Conservation (phyloP, 1,140 invertebrate species). For the Drosophila dunni region DNA sequence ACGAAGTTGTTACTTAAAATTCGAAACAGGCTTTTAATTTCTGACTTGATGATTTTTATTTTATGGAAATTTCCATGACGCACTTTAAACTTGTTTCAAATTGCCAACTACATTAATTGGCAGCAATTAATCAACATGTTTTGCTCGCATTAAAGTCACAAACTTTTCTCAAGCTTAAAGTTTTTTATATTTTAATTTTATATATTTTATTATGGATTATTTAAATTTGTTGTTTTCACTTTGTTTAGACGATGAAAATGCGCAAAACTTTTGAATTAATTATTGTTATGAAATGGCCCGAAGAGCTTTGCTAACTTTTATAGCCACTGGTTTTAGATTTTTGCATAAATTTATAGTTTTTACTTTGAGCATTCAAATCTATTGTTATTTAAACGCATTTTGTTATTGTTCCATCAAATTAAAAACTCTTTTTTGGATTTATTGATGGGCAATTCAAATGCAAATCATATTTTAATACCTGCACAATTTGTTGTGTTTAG, state of each 20-base stretch:
- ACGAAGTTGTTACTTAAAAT: background rate
- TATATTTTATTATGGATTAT: conserved; percentile 2
- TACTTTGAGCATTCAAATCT: too few species aligned
- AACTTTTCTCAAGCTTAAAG: background rate
- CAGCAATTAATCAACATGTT: conserved; percentile 15
- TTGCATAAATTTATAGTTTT: too few species aligned
- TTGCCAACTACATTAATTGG: conserved; percentile 2
- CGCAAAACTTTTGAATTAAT: conserved; percentile 1
- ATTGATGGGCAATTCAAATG: too few species aligned
- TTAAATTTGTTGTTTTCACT: conserved; percentile 3
- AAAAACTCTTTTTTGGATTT: too few species aligned
- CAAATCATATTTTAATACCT: too few species aligned
- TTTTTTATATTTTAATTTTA: background rate
- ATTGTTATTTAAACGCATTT: too few species aligned
- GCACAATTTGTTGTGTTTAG: too few species aligned
- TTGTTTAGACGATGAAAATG: background rate
- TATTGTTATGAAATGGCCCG: background rate
- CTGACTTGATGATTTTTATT: conserved; percentile 5
- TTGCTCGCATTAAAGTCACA: background rate
- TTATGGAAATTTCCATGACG: background rate
- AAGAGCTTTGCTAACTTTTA: background rate
- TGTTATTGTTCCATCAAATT: too few species aligned
- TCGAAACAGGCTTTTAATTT: conserved; percentile 16
- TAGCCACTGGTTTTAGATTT: too few species aligned
- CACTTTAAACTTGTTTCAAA: background rate